Evolutionary conservation across 2,888 invertebrate species (phyloP).

Genomic region (Rhagophthalmus giganteus): DNA sequence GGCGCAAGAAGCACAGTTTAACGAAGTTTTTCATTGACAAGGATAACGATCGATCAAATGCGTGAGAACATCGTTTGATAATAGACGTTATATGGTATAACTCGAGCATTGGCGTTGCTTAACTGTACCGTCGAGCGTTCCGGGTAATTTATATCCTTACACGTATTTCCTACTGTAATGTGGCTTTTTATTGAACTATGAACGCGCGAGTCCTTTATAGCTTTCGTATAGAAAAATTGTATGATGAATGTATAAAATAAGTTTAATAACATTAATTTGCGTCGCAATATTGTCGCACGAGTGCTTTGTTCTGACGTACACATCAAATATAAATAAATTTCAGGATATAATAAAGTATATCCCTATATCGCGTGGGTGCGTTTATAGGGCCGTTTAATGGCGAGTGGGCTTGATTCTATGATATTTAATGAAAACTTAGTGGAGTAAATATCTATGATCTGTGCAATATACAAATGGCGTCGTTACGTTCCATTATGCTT

Average conservation of each 20-base stretch:
- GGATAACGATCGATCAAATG: conserved; percentile 36
- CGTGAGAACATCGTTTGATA: conserved; percentile 38
- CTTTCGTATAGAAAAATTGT: too few species aligned
- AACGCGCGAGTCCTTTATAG: too few species aligned
- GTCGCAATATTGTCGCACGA: too few species aligned
- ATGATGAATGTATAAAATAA: too few species aligned
- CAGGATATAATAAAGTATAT: too few species aligned
- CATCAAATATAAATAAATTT: too few species aligned
- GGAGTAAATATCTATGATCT: conserved; percentile 17
- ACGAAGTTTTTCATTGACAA: conserved; percentile 30
- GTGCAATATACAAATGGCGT: conserved; percentile 12
- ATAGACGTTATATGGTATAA: conserved; percentile 35
- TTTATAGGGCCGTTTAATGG: conserved; percentile 23
- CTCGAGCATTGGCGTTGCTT: conserved; percentile 35
- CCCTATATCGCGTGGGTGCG: conserved; percentile 20
- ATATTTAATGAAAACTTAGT: conserved; percentile 25
- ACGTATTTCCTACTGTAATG: conserved; percentile 36
- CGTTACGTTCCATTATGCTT: conserved; percentile 5
- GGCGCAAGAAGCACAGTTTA: too few species aligned
- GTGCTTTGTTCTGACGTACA: too few species aligned
- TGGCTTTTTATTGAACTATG: conserved; percentile 7
- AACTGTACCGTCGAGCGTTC: conserved; percentile 36
- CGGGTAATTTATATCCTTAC: conserved; percentile 38
- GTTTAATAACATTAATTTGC: too few species aligned
- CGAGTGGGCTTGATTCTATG: conserved; percentile 17